Percentiles rank a stretch among this genome's conserved stretches.
phyloP scores from a whole-genome alignment of 2,888 invertebrate species.

The Vannuccia rotundouncinata region DNA sequence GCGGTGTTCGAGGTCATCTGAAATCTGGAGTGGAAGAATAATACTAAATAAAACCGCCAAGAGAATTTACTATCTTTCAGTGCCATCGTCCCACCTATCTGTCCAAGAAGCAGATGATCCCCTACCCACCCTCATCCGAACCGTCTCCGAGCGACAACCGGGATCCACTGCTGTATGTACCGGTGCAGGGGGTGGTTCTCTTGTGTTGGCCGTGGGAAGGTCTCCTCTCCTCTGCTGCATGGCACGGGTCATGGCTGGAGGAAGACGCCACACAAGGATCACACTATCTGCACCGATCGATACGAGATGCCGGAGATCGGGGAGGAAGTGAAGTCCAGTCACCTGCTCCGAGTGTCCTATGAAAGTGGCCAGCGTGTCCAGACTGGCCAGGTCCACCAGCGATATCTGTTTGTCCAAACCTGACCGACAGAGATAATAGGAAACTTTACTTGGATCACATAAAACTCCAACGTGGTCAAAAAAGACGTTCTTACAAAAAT shows the following conservation, averaged over 20 bases:
- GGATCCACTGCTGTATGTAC: not conserved
- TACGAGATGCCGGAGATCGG: constrained; percentile 78
- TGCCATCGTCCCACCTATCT: not conserved
- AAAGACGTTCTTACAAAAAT: too few relatives aligned
- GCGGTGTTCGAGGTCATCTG: not conserved
- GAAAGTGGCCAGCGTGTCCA: constrained; percentile 87
- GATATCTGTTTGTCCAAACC: constrained; percentile 92
- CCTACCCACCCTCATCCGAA: too few relatives aligned
- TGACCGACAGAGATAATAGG: too few relatives aligned
- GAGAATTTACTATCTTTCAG: too few relatives aligned
- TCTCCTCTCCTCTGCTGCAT: constrained; percentile 46
- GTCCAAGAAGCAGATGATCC: too few relatives aligned
- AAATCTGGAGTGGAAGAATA: not conserved
- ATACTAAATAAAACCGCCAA: not conserved
- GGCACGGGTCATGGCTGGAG: constrained; percentile 79
- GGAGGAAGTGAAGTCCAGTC: constrained; percentile 76
- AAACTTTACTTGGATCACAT: too few relatives aligned
- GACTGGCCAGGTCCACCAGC: constrained; percentile 87
- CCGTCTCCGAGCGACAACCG: not conserved
- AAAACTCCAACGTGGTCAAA: too few relatives aligned
- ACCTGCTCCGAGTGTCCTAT: constrained; percentile 86
- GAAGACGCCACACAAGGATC: constrained; percentile 89
- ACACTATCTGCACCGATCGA: constrained; percentile 70
- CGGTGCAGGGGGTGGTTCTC: not conserved
- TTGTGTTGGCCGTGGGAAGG: too few relatives aligned